phyloP scores from a whole-genome alignment of 1,140 invertebrate genomes.

The Aphelinus atriplicis region DNA sequence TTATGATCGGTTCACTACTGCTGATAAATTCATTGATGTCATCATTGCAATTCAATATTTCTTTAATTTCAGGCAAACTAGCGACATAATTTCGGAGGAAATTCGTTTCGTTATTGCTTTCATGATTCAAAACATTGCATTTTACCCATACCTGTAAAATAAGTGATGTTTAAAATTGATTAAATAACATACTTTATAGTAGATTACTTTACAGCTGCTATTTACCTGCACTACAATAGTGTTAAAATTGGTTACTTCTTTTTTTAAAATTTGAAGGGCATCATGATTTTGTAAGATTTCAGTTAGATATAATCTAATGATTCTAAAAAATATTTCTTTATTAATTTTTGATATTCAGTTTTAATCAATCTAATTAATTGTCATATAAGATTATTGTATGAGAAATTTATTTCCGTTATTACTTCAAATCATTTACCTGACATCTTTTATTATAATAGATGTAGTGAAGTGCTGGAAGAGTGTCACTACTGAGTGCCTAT shows the following conservation, averaged over 20 bases:
- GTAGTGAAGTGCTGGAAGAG: slow-evolving; percentile 60
- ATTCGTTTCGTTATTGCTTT: slow-evolving; percentile 47
- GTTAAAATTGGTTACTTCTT: slow-evolving; percentile 54
- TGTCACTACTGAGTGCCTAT: slow-evolving; percentile 55
- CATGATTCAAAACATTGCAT: slow-evolving; percentile 53
- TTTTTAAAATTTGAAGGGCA: slow-evolving; percentile 45
- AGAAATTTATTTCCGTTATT: neutral
- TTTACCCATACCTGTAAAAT: slow-evolving; percentile 59
- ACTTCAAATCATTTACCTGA: slow-evolving; percentile 47
- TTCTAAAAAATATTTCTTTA: slow-evolving; percentile 47
- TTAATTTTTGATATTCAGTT: neutral
- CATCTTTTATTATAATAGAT: slow-evolving; percentile 58
- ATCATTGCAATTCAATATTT: slow-evolving; percentile 48
- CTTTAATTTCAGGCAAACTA: slow-evolving; percentile 49
- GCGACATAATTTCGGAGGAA: slow-evolving; percentile 52
- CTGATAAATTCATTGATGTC: slow-evolving; percentile 52
- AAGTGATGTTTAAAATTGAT: slow-evolving; percentile 14
- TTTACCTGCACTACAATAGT: slow-evolving; percentile 54
- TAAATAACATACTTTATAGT: slow-evolving; percentile 21
- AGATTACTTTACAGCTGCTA: too few relatives aligned
- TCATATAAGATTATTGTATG: too few relatives aligned
- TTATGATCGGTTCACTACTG: slow-evolving; percentile 51
- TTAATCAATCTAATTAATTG: neutral
- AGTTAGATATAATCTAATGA: slow-evolving; percentile 54
- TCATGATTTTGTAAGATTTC: slow-evolving; percentile 49